phyloP scores from a whole-genome alignment of 2,797 vertebrate genomes.

The Anomalospiza imberbis region DNA sequence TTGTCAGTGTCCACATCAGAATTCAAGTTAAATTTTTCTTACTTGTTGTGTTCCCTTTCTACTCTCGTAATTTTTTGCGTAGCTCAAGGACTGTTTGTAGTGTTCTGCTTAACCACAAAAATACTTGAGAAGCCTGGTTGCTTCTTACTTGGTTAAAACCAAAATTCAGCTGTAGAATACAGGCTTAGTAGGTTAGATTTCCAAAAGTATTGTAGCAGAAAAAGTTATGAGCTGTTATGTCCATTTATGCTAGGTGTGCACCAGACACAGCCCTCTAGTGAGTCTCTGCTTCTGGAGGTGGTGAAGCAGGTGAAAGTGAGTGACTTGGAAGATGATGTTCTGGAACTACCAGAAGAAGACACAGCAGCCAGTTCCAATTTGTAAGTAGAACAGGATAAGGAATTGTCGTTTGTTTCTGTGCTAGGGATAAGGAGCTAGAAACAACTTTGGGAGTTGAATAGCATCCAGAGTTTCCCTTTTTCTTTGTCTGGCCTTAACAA shows the following conservation, averaged over 20 bases:
- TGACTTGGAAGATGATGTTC: slow-evolving; percentile 90
- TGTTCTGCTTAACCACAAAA: not conserved
- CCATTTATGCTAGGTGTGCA: slow-evolving; percentile 79
- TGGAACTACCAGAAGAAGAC: slow-evolving; percentile 93
- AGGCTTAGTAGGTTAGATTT: not conserved
- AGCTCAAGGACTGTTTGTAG: not conserved
- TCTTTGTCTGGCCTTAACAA: not conserved
- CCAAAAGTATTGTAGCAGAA: not conserved
- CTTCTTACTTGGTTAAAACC: not conserved
- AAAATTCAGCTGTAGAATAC: not conserved
- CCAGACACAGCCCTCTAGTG: slow-evolving; percentile 81
- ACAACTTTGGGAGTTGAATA: not conserved
- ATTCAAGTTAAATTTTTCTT: not conserved
- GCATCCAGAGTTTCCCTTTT: not conserved
- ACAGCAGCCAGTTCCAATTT: slow-evolving; percentile 64
- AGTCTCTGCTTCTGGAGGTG: slow-evolving; percentile 90
- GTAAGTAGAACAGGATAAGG: slow-evolving; percentile 61
- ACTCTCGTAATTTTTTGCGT: not conserved
- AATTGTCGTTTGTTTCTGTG: slow-evolving; percentile 11
- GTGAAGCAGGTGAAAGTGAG: slow-evolving; percentile 97
- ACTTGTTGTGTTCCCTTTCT: not conserved
- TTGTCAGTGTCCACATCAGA: not conserved
- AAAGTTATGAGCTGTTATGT: not conserved
- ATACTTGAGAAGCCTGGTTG: not conserved
- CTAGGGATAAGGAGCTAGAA: not conserved